phyloP scores from a whole-genome alignment of 2,797 vertebrate species.

The Euthynnus affinis region DNA sequence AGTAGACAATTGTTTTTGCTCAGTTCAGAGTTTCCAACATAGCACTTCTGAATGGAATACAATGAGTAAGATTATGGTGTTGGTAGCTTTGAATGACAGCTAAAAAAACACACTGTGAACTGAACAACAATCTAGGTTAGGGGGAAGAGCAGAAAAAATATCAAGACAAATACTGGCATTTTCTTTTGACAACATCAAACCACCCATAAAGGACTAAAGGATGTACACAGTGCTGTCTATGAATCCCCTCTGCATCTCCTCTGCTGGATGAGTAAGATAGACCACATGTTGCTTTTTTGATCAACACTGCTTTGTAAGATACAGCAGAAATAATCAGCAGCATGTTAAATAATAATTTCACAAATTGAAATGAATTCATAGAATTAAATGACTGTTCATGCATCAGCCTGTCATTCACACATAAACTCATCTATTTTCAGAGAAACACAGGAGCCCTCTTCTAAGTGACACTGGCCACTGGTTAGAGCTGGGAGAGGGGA shows the following conservation, averaged over 20 bases:
- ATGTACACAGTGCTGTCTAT: slow-evolving; percentile 4
- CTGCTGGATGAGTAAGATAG: neutral
- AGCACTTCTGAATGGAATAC: neutral
- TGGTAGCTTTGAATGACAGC: slow-evolving; percentile 37
- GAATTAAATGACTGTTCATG: neutral
- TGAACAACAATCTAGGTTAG: neutral
- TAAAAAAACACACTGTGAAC: slow-evolving; percentile 6
- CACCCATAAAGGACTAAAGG: slow-evolving; percentile 24
- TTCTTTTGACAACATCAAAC: slow-evolving; percentile 21
- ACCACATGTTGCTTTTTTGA: slow-evolving; percentile 15
- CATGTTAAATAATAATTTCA: neutral
- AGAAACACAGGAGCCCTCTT: slow-evolving; percentile 12
- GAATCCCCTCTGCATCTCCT: slow-evolving; percentile 4
- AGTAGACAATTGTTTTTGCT: slow-evolving; percentile 13
- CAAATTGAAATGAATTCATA: neutral
- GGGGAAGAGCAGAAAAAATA: slow-evolving; percentile 1
- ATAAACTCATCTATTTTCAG: slow-evolving; percentile 3
- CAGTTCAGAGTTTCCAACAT: slow-evolving; percentile 1
- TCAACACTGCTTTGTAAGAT: neutral
- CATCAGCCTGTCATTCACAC: neutral
- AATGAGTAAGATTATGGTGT: slow-evolving; percentile 11
- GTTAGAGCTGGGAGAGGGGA: slow-evolving; percentile 2
- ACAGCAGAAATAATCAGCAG: neutral
- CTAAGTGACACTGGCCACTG: slow-evolving; percentile 35
- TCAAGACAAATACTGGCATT: slow-evolving; percentile 27